These are phyloP conservation scores for Whitmania pigra DNA, from an alignment of 1,140 invertebrate species.

Conservation along the genomic window DNA sequence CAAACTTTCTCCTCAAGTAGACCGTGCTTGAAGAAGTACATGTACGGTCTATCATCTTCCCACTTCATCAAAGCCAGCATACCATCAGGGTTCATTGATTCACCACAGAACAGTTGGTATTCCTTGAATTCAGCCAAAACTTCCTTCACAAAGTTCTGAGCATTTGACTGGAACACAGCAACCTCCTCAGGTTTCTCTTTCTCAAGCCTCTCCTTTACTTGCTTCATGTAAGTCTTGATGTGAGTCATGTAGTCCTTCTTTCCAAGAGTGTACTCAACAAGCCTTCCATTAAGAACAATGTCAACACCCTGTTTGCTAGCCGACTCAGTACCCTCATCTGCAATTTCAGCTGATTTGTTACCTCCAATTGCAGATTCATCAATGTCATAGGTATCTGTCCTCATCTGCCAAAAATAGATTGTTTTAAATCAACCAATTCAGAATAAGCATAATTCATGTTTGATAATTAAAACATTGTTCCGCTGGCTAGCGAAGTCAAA, in stretches of 20 bases:
- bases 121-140: conserved; percentile 80
- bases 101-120: conserved; percentile 80
- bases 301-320: conserved; percentile 59
- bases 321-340: conserved; percentile 22
- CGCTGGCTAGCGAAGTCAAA: background rate
- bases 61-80: conserved; percentile 86
- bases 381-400: conserved; percentile 20
- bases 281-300: conserved; percentile 70
- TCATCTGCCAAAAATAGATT: conserved; percentile 12
- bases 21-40: conserved; percentile 92
- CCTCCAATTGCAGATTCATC: conserved; percentile 22
- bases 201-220: conserved; percentile 33
- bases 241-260: conserved; percentile 67
- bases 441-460: background rate
- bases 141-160: conserved; percentile 90
- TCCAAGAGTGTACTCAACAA: conserved; percentile 42
- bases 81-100: conserved; percentile 80
- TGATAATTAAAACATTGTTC: conserved; percentile 8
- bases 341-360: conserved; percentile 23
- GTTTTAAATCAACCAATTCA: background rate
- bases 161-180: conserved; percentile 75
- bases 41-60: conserved; percentile 64
- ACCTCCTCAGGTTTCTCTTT: conserved; percentile 49
- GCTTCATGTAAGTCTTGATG: conserved; percentile 92
- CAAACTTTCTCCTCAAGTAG: conserved; percentile 78